Evolutionary conservation across 2,113 vertebrate genomes (phyloP).

Genomic region (Dicaeum eximium): DNA sequence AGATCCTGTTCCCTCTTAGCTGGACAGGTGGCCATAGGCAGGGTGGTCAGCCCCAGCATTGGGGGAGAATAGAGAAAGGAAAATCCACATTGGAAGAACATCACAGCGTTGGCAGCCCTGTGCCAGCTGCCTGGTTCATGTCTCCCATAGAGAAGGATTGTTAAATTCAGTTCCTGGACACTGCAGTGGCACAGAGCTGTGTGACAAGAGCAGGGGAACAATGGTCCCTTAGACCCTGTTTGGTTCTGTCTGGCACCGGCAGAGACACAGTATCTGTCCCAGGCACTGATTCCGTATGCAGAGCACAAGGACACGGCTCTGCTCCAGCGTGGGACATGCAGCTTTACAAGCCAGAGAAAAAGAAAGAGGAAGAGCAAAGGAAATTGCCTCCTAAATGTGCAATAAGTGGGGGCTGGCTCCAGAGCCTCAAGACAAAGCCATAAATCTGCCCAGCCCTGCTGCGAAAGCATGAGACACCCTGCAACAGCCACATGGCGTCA

Average conservation of each 20-base stretch:
- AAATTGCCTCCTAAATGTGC: neutral
- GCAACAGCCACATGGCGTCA: neutral
- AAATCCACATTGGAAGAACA: neutral
- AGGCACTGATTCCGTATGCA: neutral
- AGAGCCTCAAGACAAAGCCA: slow-evolving; percentile 1
- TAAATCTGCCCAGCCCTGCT: slow-evolving; percentile 32
- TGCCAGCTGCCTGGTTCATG: neutral
- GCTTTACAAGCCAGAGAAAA: neutral
- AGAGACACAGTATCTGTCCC: neutral
- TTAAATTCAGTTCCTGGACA: neutral
- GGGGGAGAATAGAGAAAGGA: neutral
- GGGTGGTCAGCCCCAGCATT: neutral
- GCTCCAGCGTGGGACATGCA: neutral
- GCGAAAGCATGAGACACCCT: neutral
- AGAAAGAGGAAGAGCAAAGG: neutral
- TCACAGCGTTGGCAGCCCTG: neutral
- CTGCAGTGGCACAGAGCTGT: neutral
- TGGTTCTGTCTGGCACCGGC: neutral
- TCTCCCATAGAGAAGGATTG: neutral
- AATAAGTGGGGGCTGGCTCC: slow-evolving; percentile 1
- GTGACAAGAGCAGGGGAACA: neutral
- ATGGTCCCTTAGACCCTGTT: neutral
- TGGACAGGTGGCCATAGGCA: neutral
- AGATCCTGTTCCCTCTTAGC: neutral
- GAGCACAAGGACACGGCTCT: neutral